Evolutionary conservation across 2,888 invertebrate genomes (phyloP).

Genomic region (Megastigmus dorsalis): DNA sequence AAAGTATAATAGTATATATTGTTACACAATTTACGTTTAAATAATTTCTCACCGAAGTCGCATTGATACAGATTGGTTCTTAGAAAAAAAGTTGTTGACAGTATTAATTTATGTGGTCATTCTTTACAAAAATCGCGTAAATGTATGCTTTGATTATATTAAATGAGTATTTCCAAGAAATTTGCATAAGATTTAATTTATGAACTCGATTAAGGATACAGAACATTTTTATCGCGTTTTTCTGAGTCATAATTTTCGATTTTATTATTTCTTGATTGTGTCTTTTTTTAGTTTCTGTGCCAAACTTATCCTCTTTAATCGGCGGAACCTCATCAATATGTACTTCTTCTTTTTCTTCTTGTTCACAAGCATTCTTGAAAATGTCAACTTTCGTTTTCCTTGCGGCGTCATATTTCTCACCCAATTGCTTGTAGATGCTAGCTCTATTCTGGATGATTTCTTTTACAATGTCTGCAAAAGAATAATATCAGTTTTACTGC

Average conservation of each 20-base stretch:
- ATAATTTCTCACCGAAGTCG: neutral
- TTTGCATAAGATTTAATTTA: slow-evolving; percentile 3
- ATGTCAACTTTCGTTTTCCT: slow-evolving; percentile 42
- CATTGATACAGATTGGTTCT: too few relatives aligned
- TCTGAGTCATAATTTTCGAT: neutral
- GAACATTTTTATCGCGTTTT: neutral
- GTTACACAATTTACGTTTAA: neutral
- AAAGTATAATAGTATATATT: neutral
- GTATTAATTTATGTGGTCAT: too few relatives aligned
- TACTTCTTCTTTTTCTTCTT: slow-evolving; percentile 63
- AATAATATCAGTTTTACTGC: too few relatives aligned
- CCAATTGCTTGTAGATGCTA: slow-evolving; percentile 77
- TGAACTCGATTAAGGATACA: neutral
- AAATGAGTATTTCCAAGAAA: slow-evolving; percentile 19
- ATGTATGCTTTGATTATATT: slow-evolving; percentile 5
- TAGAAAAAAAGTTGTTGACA: too few relatives aligned
- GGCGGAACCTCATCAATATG: slow-evolving; percentile 66
- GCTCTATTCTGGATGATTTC: slow-evolving; percentile 87
- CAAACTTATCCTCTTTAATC: slow-evolving; percentile 59
- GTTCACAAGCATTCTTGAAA: slow-evolving; percentile 61
- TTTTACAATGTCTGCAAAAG: slow-evolving; percentile 81
- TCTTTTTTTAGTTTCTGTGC: slow-evolving; percentile 4
- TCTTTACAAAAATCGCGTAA: slow-evolving; percentile 31
- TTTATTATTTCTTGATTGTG: neutral
- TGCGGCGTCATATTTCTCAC: slow-evolving; percentile 68